Conservation (phyloP, 2,888 invertebrate species). For the Pseudococcus jackbeardsleyi region DNA sequence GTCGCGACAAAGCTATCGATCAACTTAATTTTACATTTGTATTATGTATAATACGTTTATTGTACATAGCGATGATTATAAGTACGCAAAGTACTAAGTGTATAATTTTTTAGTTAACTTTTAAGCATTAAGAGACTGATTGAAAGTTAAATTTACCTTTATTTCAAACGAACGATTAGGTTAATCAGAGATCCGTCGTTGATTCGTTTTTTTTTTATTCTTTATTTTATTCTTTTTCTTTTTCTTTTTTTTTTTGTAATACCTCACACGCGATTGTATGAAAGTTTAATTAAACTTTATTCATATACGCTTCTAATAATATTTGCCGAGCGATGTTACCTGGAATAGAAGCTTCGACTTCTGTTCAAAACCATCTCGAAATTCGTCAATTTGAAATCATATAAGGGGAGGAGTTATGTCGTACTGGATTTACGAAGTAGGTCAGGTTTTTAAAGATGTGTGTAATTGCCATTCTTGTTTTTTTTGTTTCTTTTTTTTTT, state of each 20-base stretch:
- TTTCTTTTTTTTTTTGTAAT: background rate
- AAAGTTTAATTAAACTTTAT: constrained; percentile 11
- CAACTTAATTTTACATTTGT: constrained; percentile 34
- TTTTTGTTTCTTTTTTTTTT: constrained; percentile 25
- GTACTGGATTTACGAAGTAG: constrained; percentile 9
- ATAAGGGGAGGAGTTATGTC: background rate
- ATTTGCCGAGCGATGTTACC: constrained; percentile 48
- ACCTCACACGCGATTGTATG: constrained; percentile 30
- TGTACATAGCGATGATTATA: constrained; percentile 20
- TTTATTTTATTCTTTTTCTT: background rate
- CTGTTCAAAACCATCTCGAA: constrained; percentile 37
- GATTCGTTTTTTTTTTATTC: constrained; percentile 15
- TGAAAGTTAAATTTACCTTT: constrained; percentile 62
- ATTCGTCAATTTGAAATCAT: constrained; percentile 36
- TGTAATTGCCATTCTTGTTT: background rate
- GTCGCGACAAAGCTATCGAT: constrained; percentile 27
- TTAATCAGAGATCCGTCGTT: constrained; percentile 18
- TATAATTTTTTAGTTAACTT: constrained; percentile 61
- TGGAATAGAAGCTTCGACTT: constrained; percentile 40
- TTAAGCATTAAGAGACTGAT: constrained; percentile 60
- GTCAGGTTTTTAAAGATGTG: background rate
- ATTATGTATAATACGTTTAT: constrained; percentile 15
- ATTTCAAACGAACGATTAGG: constrained; percentile 41
- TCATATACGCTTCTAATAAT: constrained; percentile 36
- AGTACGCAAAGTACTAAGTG: background rate